Evolutionary conservation across 2,113 vertebrate genomes (phyloP).

Genomic region (Pseudopodoces humilis): DNA sequence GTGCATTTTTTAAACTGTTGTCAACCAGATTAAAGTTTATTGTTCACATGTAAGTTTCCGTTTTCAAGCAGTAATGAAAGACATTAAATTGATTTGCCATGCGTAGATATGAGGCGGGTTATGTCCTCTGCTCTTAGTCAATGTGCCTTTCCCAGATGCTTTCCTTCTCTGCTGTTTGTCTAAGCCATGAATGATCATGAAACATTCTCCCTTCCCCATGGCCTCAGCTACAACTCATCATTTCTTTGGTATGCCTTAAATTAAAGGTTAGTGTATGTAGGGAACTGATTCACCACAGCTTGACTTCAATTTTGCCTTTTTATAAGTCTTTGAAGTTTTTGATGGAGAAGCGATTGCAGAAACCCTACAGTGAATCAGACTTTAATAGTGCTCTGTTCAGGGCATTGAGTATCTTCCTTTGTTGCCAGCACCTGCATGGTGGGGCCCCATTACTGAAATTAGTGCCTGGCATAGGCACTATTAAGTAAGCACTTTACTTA

Average conservation of each 20-base stretch:
- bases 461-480: not conserved
- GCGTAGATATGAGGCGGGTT: constrained; percentile 29
- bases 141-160: constrained; percentile 59
- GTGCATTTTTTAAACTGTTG: constrained; percentile 73
- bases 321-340: not conserved
- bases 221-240: not conserved
- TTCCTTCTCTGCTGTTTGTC: not conserved
- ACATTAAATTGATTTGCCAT: constrained; percentile 71
- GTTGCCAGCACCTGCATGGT: not conserved
- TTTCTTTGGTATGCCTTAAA: not conserved
- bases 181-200: not conserved
- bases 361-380: not conserved
- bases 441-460: not conserved
- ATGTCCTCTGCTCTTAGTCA: constrained; percentile 62
- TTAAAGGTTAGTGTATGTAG: not conserved
- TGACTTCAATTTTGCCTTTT: not conserved
- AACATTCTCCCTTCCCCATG: not conserved
- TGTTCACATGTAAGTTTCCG: constrained; percentile 60
- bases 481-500: too few species aligned
- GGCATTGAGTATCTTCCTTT: not conserved
- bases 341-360: not conserved
- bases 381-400: not conserved
- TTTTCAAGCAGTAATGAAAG: constrained; percentile 72
- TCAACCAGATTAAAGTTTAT: constrained; percentile 80
- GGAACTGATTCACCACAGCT: not conserved